Conservation (phyloP, 2,113 vertebrate species). For the Raja brachyura region DNA sequence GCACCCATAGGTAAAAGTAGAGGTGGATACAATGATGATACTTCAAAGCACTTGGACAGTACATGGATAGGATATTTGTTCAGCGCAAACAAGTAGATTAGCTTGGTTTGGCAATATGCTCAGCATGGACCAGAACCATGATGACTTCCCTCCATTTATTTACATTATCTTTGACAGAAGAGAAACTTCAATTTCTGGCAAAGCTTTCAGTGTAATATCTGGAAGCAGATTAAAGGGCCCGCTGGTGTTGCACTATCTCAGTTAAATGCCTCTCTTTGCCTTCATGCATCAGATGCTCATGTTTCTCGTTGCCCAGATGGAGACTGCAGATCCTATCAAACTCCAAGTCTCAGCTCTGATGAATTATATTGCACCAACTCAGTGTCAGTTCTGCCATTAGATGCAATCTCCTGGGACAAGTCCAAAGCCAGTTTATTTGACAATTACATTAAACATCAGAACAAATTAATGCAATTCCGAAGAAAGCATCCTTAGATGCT, state of each 20-base stretch:
- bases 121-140: too few species aligned
- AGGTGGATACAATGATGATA: too few species aligned
- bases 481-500: neutral
- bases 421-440: neutral
- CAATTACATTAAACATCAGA: neutral
- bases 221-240: neutral
- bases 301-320: neutral
- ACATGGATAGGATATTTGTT: too few species aligned
- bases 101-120: too few species aligned
- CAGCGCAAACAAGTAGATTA: too few species aligned
- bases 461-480: neutral
- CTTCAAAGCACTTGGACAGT: too few species aligned
- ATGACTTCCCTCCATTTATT: too few species aligned
- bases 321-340: neutral
- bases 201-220: neutral
- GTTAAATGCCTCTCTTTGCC: neutral
- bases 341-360: neutral
- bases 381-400: neutral
- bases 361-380: neutral
- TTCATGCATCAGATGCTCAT: neutral
- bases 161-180: neutral
- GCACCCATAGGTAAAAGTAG: too few species aligned
- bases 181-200: neutral
- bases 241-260: neutral
- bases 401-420: neutral